These are phyloP conservation scores for Pantherophis alleghaniensis DNA, from an alignment of 2,797 vertebrate species.

Conservation along the genomic window DNA sequence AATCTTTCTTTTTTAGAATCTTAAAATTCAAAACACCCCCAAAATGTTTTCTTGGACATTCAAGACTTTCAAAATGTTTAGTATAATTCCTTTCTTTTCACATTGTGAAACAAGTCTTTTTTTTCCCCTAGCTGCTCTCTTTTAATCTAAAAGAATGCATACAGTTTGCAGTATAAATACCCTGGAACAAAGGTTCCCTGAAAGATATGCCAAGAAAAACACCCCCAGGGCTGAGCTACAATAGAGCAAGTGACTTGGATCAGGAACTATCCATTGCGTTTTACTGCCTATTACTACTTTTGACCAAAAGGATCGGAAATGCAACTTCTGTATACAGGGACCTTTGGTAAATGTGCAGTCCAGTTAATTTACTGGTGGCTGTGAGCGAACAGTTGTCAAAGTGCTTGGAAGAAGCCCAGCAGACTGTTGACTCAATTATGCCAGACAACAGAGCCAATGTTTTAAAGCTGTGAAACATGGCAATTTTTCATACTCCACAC, in stretches of 20 bases:
- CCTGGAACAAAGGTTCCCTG: conserved; percentile 32
- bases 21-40: not conserved
- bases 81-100: not conserved
- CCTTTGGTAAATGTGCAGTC: conserved; percentile 50
- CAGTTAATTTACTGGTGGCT: conserved; percentile 57
- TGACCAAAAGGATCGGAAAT: conserved; percentile 45
- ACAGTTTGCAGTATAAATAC: conserved; percentile 28
- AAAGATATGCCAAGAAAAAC: conserved; percentile 31
- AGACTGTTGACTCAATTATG: conserved; percentile 71
- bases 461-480: conserved; percentile 68
- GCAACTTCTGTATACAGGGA: conserved; percentile 44
- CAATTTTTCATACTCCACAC: conserved; percentile 59
- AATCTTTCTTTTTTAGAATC: not conserved
- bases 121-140: conserved; percentile 38
- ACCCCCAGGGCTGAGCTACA: conserved; percentile 29
- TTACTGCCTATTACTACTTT: conserved; percentile 20
- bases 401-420: conserved; percentile 63
- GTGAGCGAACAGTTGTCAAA: conserved; percentile 65
- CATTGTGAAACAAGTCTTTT: conserved; percentile 16
- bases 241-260: conserved; percentile 45
- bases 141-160: conserved; percentile 44
- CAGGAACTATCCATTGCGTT: conserved; percentile 16
- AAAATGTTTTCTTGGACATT: not conserved
- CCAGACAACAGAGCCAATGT: conserved; percentile 64
- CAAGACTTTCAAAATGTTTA: not conserved